Conservation (phyloP, 1,140 invertebrate genomes). For the Melipona quadrifasciata region DNA sequence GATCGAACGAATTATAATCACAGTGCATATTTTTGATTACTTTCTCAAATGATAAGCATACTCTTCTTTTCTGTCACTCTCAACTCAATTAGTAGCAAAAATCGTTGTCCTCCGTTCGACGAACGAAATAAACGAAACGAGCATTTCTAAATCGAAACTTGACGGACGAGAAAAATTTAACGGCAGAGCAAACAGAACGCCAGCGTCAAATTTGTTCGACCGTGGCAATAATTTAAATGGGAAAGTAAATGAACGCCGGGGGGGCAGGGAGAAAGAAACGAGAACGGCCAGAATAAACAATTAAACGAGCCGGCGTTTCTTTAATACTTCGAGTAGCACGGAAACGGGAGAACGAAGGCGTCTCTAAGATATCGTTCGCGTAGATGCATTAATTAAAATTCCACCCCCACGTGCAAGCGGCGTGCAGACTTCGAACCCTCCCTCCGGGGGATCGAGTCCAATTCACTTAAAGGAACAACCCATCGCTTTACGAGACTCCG, state of each 20-base stretch:
- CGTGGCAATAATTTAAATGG: background rate
- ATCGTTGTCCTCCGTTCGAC: too few relatives aligned
- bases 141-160: background rate
- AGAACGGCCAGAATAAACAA: conserved; percentile 17
- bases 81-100: too few relatives aligned
- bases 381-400: conserved; percentile 50
- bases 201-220: background rate
- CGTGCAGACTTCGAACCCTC: background rate
- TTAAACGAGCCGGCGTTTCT: background rate
- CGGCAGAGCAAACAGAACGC: background rate
- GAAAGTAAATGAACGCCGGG: background rate
- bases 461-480: conserved; percentile 29
- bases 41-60: too few relatives aligned
- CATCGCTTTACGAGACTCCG: background rate
- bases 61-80: too few relatives aligned
- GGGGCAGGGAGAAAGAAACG: background rate
- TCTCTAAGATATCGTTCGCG: conserved; percentile 40
- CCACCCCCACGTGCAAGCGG: background rate
- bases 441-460: background rate
- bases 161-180: background rate
- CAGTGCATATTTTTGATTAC: too few relatives aligned
- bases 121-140: background rate
- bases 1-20: too few relatives aligned
- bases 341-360: background rate
- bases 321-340: background rate